Evolutionary conservation across 1,140 invertebrate genomes (phyloP), one percentile per base, ranked within the genome.

Genomic region (Hyles euphorbiae): DNA sequence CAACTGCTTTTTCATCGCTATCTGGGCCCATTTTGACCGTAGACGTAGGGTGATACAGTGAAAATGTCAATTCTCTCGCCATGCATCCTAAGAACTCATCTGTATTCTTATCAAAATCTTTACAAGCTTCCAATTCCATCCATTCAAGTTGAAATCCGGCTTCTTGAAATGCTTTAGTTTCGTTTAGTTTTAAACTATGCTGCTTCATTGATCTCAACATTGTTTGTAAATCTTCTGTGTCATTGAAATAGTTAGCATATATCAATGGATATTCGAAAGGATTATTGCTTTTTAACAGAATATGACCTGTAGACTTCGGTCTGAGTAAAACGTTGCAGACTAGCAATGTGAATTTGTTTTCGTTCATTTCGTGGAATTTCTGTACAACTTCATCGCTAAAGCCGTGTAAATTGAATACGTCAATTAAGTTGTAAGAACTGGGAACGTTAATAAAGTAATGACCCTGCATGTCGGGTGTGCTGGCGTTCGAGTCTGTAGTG

Each of bases 1-100:
- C 91, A 3, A 95, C 93, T 44, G 94, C 88, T 33, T 86, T 76
- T 50, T 84, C 62, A 84, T 96, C 94, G 9, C 58, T 71, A 4
- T 72, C 71, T 0, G 92, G 90, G 6, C 95, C 95, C 95, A 96
- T 96, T 83, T 94, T 95, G 32, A 92, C 93, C 0, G 95, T 91
- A 8, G 92, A 90, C 0, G 88, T 81, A 0, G 92, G 93, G 87
- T 95, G 94, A 69, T 94, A 94, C 43, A 91, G 78, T 0, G 89
- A 89, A 33, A 86, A 81, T 7, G 89, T 90, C 33, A 86, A 90
- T 79, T 72, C 70, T 53, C 66, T 71, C 0, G 76, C 68, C 5
- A 82, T 53, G 68, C 92, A 92, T 58, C 81, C 78, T 75, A 91
- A 89, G 72, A 91, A 92, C n/a, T 87, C 80, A 57, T 92, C 91